Conservation (phyloP, 2,888 invertebrate genomes). For the Myopa testacea region DNA sequence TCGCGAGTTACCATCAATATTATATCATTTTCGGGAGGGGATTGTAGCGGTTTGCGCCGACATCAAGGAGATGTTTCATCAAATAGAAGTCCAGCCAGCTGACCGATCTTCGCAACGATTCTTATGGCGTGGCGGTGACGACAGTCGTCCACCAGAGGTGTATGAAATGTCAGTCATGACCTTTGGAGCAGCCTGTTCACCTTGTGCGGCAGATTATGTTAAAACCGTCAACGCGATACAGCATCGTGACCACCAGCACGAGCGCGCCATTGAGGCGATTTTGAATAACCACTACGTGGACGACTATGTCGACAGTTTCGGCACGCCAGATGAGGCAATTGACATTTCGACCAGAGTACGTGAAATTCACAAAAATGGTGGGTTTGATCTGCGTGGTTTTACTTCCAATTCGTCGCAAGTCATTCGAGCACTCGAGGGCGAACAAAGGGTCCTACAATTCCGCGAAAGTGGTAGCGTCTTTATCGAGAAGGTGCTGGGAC, state of each 20-base stretch:
- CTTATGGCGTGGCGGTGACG: conserved; percentile 51
- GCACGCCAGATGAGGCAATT: neutral
- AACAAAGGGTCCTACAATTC: neutral
- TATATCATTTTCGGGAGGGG: conserved; percentile 43
- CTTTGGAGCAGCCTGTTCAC: conserved; percentile 29
- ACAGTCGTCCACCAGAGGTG: conserved; percentile 32
- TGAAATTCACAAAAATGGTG: neutral
- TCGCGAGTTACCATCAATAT: conserved; percentile 55
- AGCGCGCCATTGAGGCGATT: neutral
- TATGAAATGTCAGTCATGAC: conserved; percentile 48
- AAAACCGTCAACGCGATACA: neutral
- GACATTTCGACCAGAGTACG: neutral
- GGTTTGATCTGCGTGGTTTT: too few relatives aligned
- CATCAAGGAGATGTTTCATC: conserved; percentile 30
- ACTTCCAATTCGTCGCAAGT: too few relatives aligned
- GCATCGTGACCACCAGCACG: neutral
- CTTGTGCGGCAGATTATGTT: conserved; percentile 38
- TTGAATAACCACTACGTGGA: neutral
- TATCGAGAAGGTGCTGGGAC: conserved; percentile 19
- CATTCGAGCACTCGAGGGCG: too few relatives aligned
- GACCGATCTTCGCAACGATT: conserved; percentile 55
- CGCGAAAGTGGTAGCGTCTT: neutral
- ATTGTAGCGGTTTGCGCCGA: too few relatives aligned
- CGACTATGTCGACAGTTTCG: neutral
- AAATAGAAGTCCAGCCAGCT: conserved; percentile 48